Evolutionary conservation across 2,113 vertebrate genomes (phyloP).

Genomic region (Alethe castanea): DNA sequence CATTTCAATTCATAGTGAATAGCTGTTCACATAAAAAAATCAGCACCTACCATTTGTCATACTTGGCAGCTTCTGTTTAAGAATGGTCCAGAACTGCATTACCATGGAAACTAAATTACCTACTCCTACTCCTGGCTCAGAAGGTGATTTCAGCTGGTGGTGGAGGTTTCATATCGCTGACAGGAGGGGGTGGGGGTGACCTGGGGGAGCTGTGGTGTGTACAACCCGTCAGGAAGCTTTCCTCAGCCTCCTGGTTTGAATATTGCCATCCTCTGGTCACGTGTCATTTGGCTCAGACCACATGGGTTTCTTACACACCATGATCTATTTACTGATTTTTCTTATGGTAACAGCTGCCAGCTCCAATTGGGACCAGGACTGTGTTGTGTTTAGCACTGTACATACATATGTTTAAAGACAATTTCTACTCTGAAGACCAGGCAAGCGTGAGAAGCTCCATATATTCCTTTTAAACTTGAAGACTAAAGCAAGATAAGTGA

Average conservation of each 20-base stretch:
- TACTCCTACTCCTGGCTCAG: slow-evolving; percentile 56
- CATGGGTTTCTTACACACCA: background rate
- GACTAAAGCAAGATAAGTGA: background rate
- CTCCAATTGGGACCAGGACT: background rate
- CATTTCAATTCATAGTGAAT: slow-evolving; percentile 57
- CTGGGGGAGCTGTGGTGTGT: background rate
- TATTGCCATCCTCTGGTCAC: background rate
- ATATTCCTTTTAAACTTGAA: background rate
- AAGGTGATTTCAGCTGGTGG: slow-evolving; percentile 24
- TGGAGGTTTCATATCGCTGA: slow-evolving; percentile 15
- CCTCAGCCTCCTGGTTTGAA: background rate
- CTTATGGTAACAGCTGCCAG: background rate
- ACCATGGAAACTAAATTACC: slow-evolving; percentile 59
- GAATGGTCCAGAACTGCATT: slow-evolving; percentile 61
- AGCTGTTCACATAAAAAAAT: slow-evolving; percentile 68
- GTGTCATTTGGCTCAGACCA: background rate
- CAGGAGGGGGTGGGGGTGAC: slow-evolving; percentile 13
- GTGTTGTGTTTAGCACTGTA: background rate
- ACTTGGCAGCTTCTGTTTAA: slow-evolving; percentile 60
- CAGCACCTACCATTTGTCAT: slow-evolving; percentile 56
- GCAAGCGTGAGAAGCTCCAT: background rate
- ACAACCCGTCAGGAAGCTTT: background rate
- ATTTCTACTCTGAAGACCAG: background rate
- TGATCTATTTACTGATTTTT: slow-evolving; percentile 10
- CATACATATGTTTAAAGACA: background rate